phyloP scores from a whole-genome alignment of 2,888 invertebrate species.

The Odontocolon sp. region DNA sequence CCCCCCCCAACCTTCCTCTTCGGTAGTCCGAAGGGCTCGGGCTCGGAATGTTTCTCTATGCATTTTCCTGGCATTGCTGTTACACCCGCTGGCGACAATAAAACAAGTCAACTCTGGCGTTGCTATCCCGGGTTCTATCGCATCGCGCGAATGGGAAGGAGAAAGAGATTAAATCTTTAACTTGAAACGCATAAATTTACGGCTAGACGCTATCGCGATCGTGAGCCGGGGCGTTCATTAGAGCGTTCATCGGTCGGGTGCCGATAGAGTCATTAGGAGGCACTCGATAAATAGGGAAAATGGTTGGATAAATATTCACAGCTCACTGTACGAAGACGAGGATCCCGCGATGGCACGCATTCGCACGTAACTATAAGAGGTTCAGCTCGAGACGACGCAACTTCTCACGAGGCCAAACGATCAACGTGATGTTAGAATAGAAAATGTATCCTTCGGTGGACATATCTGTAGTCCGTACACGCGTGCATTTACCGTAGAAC shows the following conservation, averaged over 20 bases:
- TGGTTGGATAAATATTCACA: constrained; percentile 61
- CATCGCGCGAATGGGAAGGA: constrained; percentile 16
- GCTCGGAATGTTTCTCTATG: constrained; percentile 27
- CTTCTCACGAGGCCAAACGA: constrained; percentile 33
- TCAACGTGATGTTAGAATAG: constrained; percentile 26
- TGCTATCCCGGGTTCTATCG: constrained; percentile 20
- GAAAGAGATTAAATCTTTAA: constrained; percentile 48
- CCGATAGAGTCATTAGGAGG: constrained; percentile 71
- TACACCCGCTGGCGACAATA: constrained; percentile 50
- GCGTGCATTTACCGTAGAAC: too few relatives aligned
- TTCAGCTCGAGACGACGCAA: constrained; percentile 20
- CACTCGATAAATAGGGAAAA: constrained; percentile 69
- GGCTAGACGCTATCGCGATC: constrained; percentile 67
- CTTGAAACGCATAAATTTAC: constrained; percentile 66
- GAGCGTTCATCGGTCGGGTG: constrained; percentile 54
- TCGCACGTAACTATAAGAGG: constrained; percentile 13
- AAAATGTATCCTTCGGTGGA: constrained; percentile 27
- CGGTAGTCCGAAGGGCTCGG: too few relatives aligned
- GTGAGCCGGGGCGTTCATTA: constrained; percentile 57
- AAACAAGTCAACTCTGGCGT: constrained; percentile 27
- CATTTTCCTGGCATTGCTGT: constrained; percentile 26
- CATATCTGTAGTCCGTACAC: constrained; percentile 67
- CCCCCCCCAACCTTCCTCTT: too few relatives aligned
- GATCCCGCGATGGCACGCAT: constrained; percentile 47
- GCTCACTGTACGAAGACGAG: constrained; percentile 38